Base-by-base conservation (phyloP, 2,888 invertebrate genomes). In the Tetragonula carbonaria region DNA sequence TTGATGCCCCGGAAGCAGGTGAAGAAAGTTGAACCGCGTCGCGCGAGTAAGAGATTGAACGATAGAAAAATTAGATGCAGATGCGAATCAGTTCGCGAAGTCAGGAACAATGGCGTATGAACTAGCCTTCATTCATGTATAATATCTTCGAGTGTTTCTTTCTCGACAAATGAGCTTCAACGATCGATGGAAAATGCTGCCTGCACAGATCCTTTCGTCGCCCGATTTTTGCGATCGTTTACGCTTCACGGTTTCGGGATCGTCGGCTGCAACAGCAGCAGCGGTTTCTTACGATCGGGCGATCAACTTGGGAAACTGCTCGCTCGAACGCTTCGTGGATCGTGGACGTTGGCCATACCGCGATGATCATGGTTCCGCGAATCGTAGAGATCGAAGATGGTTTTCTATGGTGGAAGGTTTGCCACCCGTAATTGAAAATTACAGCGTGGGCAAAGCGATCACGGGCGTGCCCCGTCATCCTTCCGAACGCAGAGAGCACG, bases 1-100 rank as follows among this genome's bases (percentile, higher is more conserved):
- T 11, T 45, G 57, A 51, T 73, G 62, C 38, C 55, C 68, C 79
- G 82, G 76, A 82, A 80, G 33, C 71, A 50, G 73, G 50, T 45
- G 74, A 72, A 62, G 76, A 76, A 67, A 85, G 80, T 80, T 80
- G 65, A 71, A n/a, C 5, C 45, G 45, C 28, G 68, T 57, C 68
- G 51, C 75, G 71, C 4, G 72, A 70, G 23, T 62, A 76, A 45
- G 63, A 53, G 28, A 53, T 11, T 16, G 55, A 45, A 23, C 33
- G 51, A 51, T 16, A 8, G 8, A 8, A 62, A 23, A 23, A 28
- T 62, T 53, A 6, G 45, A 45, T 45, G 8, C 45, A 45, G 45
- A 45, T 45, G 8, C 38, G 38, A 45, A 8, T 45, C 45, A 2
- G 45, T 8, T 45, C 38, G 38, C 8, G 0, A 38, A 38, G 38